phyloP scores from a whole-genome alignment of 2,797 vertebrate species.

The Megaceryle alcyon region DNA sequence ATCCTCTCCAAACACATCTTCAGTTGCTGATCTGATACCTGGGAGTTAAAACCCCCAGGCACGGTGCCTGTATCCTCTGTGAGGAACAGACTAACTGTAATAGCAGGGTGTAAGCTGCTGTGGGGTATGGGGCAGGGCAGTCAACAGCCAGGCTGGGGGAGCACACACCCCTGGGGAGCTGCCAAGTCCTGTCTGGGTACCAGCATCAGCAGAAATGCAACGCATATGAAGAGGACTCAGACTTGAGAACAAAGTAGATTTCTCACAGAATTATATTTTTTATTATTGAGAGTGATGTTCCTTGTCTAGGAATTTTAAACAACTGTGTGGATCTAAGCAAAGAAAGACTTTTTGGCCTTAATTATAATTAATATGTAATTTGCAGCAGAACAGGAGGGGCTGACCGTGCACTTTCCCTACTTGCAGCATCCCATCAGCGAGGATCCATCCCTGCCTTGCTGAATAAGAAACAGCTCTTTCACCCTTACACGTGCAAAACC shows the following conservation, averaged over 20 bases:
- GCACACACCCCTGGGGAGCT: rapidly evolving
- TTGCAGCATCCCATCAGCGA: background rate
- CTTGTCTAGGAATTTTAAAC: background rate
- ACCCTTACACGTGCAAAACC: rapidly evolving
- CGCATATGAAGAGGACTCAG: background rate
- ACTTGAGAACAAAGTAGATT: background rate
- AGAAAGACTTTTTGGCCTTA: background rate
- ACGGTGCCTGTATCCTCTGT: background rate
- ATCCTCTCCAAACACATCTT: background rate
- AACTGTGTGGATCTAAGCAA: background rate
- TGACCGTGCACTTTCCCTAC: background rate
- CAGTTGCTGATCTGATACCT: background rate
- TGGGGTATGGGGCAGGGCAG: background rate
- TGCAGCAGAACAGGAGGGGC: background rate
- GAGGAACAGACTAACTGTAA: background rate
- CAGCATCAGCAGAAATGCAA: background rate
- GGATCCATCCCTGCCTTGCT: background rate
- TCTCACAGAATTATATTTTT: background rate
- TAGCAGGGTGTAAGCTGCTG: background rate
- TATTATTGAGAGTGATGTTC: background rate
- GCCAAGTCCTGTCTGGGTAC: background rate
- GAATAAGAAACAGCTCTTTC: background rate
- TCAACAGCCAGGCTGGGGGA: background rate
- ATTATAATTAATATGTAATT: background rate
- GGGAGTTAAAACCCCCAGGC: background rate